These are phyloP conservation scores for Chamaetylas fuelleborni DNA, from an alignment of 2,113 vertebrate species.

Conservation along the genomic window DNA sequence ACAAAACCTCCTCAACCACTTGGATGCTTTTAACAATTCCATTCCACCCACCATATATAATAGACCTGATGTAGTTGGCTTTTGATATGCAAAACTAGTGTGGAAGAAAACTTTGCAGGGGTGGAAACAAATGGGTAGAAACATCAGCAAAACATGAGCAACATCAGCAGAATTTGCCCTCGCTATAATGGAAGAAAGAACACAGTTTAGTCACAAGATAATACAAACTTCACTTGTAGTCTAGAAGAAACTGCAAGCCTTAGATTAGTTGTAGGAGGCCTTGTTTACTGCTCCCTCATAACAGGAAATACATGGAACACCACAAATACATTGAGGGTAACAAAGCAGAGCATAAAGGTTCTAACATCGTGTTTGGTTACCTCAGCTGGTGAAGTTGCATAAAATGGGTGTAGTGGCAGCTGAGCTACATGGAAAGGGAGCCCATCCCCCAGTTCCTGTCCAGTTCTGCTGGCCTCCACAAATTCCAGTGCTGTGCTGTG, in stretches of 20 bases:
- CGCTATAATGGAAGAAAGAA: neutral
- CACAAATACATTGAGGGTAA: neutral
- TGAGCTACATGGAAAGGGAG: neutral
- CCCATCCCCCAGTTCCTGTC: neutral
- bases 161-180: constrained; percentile 49
- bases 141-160: constrained; percentile 22
- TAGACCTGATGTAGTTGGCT: constrained; percentile 1
- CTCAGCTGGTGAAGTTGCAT: neutral
- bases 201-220: constrained; percentile 19
- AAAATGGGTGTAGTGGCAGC: neutral
- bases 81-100: constrained; percentile 49
- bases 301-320: neutral
- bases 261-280: neutral
- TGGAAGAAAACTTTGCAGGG: constrained; percentile 33
- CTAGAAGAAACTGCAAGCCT: constrained; percentile 23
- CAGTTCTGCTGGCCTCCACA: neutral
- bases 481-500: neutral
- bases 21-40: constrained; percentile 8
- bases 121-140: constrained; percentile 56
- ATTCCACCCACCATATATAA: constrained; percentile 29
- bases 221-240: constrained; percentile 33
- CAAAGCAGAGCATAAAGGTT: neutral
- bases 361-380: neutral
- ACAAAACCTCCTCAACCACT: neutral
- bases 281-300: neutral